Evolutionary conservation across 2,797 vertebrate genomes (phyloP).

Genomic region (Simalia tracyae): DNA sequence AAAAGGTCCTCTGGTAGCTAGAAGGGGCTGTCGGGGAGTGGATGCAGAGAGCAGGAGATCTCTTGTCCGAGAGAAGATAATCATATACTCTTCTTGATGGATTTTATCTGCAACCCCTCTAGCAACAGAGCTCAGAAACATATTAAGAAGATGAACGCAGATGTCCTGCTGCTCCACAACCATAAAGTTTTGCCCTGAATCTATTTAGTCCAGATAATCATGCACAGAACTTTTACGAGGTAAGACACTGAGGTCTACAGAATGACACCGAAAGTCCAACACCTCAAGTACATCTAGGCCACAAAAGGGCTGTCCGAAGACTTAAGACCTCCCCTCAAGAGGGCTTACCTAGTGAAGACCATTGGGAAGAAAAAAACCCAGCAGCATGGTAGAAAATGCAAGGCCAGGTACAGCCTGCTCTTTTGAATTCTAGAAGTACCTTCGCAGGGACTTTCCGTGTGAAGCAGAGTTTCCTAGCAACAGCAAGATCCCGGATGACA

Average conservation of each 20-base stretch:
- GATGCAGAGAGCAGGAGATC: not conserved
- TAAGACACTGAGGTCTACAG: too few species aligned
- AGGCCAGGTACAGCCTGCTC: not conserved
- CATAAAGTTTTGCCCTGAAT: too few species aligned
- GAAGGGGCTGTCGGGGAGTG: not conserved
- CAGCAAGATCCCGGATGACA: conserved; percentile 70
- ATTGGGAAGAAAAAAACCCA: not conserved
- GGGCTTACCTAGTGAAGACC: not conserved
- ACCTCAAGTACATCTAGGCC: too few species aligned
- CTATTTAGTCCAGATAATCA: too few species aligned
- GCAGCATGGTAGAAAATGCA: not conserved
- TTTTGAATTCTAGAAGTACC: not conserved
- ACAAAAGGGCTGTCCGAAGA: too few species aligned
- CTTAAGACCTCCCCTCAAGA: too few species aligned
- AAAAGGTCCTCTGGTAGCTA: not conserved
- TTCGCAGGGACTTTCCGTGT: conserved; percentile 48
- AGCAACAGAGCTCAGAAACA: conserved; percentile 22
- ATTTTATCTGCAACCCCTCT: conserved; percentile 39
- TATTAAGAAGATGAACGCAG: not conserved
- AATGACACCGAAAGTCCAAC: too few species aligned
- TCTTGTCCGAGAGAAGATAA: not conserved
- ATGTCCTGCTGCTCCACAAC: too few species aligned
- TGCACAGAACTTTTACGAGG: too few species aligned
- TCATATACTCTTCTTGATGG: not conserved
- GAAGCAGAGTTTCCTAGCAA: conserved; percentile 81